These are phyloP conservation scores for Pangasius djambal DNA, from an alignment of 2,797 vertebrate species.

Conservation along the genomic window DNA sequence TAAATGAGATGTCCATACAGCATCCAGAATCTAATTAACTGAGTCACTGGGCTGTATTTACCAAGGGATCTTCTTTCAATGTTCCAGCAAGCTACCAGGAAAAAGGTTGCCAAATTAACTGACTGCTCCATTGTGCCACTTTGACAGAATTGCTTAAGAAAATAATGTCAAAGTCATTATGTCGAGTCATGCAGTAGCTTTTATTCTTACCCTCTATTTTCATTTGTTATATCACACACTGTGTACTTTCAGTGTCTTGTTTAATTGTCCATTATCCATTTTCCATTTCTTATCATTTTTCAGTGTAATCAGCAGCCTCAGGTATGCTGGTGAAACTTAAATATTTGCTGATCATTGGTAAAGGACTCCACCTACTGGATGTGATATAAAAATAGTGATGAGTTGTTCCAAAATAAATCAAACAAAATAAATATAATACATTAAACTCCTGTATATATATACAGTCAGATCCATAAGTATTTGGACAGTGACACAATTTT, in stretches of 20 bases:
- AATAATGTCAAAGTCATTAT: not conserved
- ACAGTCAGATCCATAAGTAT: too few relatives aligned
- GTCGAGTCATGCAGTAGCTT: not conserved
- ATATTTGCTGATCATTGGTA: conserved; percentile 9
- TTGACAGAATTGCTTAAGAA: not conserved
- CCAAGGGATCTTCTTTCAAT: not conserved
- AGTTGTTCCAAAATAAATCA: not conserved
- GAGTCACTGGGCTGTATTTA: not conserved
- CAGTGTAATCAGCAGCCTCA: not conserved
- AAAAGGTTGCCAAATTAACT: not conserved
- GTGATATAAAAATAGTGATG: not conserved
- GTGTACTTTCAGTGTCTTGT: not conserved
- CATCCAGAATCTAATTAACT: not conserved
- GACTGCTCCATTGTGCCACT: not conserved
- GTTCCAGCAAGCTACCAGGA: not conserved
- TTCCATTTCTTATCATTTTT: not conserved
- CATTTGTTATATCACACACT: not conserved
- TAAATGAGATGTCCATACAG: not conserved
- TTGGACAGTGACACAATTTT: too few relatives aligned
- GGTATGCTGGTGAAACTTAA: not conserved
- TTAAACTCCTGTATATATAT: not conserved
- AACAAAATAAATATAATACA: not conserved
- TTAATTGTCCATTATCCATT: not conserved
- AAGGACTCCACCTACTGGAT: conserved; percentile 39
- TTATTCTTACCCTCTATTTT: not conserved